Evolutionary conservation across 2,797 vertebrate species (phyloP).

Genomic region (Smutsia gigantea): DNA sequence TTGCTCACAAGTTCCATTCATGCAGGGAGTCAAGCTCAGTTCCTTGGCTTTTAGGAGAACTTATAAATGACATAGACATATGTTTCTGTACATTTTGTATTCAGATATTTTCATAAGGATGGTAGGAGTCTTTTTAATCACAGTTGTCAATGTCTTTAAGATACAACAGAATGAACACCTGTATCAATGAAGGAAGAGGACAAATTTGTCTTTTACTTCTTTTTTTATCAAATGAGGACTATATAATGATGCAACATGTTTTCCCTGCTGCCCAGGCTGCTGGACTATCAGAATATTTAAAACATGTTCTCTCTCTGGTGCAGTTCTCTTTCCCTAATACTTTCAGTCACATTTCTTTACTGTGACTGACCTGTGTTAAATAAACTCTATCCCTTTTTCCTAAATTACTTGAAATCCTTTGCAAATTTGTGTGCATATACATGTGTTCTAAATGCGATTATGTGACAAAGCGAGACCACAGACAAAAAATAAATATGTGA

Average conservation of each 20-base stretch:
- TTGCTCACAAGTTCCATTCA: neutral
- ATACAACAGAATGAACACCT: neutral
- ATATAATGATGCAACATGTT: neutral
- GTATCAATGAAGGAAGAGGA: neutral
- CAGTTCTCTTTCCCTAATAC: neutral
- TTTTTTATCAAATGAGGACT: neutral
- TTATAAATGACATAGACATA: neutral
- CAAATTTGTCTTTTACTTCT: neutral
- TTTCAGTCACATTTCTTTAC: neutral
- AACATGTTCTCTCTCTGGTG: neutral
- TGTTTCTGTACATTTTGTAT: neutral
- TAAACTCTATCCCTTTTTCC: neutral
- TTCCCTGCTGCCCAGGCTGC: neutral
- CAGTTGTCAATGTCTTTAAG: neutral
- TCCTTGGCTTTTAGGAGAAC: neutral
- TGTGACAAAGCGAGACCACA: neutral
- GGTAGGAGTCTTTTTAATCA: neutral
- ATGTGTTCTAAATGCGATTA: neutral
- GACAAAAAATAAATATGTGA: neutral
- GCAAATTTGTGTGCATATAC: neutral
- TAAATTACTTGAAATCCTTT: neutral
- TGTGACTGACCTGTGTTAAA: neutral
- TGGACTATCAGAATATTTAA: slow-evolving; percentile 1
- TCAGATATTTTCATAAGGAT: neutral
- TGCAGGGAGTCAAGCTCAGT: neutral